Percentiles rank a stretch among this genome's conserved stretches.
Evolutionary conservation across 2,888 invertebrate genomes (phyloP).

Genomic region (Cephonodes hylas): DNA sequence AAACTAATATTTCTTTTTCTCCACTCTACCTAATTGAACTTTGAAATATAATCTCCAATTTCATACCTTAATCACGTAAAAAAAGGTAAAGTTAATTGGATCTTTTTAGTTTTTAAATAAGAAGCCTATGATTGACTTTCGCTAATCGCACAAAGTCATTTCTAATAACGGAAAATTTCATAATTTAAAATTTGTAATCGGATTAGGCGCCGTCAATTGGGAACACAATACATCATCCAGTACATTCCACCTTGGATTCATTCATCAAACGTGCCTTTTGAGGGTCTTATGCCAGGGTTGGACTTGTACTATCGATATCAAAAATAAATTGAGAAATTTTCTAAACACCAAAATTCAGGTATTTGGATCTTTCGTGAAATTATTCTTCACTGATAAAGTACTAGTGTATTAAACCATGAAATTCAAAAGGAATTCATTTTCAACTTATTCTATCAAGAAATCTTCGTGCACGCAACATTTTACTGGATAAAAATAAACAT

Average conservation of each 20-base stretch:
- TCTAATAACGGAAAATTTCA: neutral
- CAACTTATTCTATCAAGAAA: neutral
- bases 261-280: slow-evolving; percentile 15
- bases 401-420: too few species aligned
- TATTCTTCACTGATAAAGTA: too few species aligned
- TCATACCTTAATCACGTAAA: neutral
- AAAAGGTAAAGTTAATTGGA: too few species aligned
- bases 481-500: too few species aligned
- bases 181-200: slow-evolving; percentile 11
- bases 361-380: too few species aligned
- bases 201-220: slow-evolving; percentile 6
- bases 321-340: too few species aligned
- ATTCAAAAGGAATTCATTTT: neutral
- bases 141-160: neutral
- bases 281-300: neutral
- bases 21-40: neutral
- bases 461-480: too few species aligned
- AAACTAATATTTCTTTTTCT: neutral
- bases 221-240: slow-evolving; percentile 13
- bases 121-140: neutral
- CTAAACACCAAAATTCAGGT: too few species aligned
- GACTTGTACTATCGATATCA: neutral
- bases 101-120: too few species aligned
- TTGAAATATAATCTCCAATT: neutral
- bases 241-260: slow-evolving; percentile 13